A percentile compares a stretch with the other conserved stretches of the same genome.
These are phyloP conservation scores for Callosobruchus maculatus DNA, from an alignment of 2,888 invertebrate species.

Conservation along the genomic window DNA sequence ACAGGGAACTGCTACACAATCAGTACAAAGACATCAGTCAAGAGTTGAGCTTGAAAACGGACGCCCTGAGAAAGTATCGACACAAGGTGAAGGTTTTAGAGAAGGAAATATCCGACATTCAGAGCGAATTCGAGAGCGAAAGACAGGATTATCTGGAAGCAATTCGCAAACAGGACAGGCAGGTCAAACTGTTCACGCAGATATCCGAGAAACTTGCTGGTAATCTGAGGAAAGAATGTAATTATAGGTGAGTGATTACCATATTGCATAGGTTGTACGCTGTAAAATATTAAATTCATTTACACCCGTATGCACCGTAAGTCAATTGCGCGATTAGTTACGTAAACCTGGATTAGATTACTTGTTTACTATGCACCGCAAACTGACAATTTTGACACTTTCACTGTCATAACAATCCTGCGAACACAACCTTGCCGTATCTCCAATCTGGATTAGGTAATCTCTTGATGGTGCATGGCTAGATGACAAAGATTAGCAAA, in stretches of 20 bases:
- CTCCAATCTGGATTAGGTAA: too few relatives aligned
- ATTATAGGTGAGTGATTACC: constrained; percentile 56
- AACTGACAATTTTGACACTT: too few relatives aligned
- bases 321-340: too few relatives aligned
- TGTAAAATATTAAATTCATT: too few relatives aligned
- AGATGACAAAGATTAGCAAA: too few relatives aligned
- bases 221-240: constrained; percentile 68
- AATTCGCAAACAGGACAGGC: constrained; percentile 69
- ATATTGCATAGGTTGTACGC: too few relatives aligned
- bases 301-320: too few relatives aligned
- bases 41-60: constrained; percentile 69
- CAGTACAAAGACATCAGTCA: constrained; percentile 78
- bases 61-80: constrained; percentile 61
- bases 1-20: constrained; percentile 63
- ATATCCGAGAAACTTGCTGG: constrained; percentile 65
- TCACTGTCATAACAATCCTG: too few relatives aligned
- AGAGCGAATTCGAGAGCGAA: constrained; percentile 77
- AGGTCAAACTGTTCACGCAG: constrained; percentile 63
- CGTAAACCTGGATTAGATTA: too few relatives aligned
- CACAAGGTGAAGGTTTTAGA: constrained; percentile 65
- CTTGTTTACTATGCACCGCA: too few relatives aligned
- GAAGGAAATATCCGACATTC: constrained; percentile 71
- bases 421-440: too few relatives aligned
- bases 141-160: constrained; percentile 80
- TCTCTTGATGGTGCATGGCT: too few relatives aligned